Percentiles rank a stretch among this genome's conserved stretches.
Conservation (phyloP, 2,113 vertebrate genomes). For the Megatriorchis doriae region DNA sequence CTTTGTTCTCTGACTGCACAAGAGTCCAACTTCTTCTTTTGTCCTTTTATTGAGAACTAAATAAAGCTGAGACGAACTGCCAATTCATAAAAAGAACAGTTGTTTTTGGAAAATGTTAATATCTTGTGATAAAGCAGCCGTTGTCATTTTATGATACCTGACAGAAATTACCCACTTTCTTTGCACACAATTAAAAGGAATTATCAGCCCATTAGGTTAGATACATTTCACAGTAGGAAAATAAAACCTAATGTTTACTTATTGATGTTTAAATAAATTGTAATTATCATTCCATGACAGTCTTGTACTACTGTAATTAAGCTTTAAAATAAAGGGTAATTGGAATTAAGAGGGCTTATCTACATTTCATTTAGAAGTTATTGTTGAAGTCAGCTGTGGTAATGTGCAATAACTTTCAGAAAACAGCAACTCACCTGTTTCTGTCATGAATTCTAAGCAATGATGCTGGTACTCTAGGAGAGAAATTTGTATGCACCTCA, state of each 20-base stretch:
- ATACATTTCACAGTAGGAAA: constrained; percentile 53
- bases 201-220: constrained; percentile 53
- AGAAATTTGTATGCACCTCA: not conserved
- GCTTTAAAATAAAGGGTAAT: constrained; percentile 42
- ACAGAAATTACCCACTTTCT: constrained; percentile 46
- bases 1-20: not conserved
- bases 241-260: constrained; percentile 54
- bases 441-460: not conserved
- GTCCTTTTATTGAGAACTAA: not conserved
- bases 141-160: constrained; percentile 51
- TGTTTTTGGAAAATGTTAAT: constrained; percentile 35
- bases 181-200: constrained; percentile 32
- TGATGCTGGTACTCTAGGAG: not conserved
- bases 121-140: constrained; percentile 46
- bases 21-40: not conserved
- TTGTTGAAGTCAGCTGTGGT: not conserved
- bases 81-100: constrained; percentile 14
- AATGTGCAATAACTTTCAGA: not conserved
- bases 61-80: not conserved
- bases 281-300: constrained; percentile 46
- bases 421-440: not conserved
- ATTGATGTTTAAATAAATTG: constrained; percentile 43
- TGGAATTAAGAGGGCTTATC: constrained; percentile 51
- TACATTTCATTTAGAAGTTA: constrained; percentile 36
- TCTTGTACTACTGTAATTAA: constrained; percentile 47